Conservation (phyloP, 2,113 vertebrate species). For the Channa maculata region DNA sequence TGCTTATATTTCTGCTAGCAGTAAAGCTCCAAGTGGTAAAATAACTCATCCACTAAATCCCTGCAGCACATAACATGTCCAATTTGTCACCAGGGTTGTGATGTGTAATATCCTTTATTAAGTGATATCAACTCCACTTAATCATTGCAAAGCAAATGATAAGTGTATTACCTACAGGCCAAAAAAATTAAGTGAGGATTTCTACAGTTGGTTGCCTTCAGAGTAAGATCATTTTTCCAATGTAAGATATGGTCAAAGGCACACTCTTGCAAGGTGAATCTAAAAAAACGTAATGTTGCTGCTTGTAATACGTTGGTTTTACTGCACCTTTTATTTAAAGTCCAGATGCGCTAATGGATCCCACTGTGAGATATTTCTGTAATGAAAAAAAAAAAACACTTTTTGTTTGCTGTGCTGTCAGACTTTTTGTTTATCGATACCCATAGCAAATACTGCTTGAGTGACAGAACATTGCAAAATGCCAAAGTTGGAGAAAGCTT, state of each 20-base stretch:
- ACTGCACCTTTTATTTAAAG: constrained; percentile 37
- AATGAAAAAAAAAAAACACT: constrained; percentile 29
- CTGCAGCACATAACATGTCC: neutral
- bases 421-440: constrained; percentile 76
- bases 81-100: constrained; percentile 17
- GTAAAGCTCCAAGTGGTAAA: neutral
- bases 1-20: constrained; percentile 28
- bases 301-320: constrained; percentile 12
- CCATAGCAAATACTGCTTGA: constrained; percentile 73
- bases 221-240: constrained; percentile 8
- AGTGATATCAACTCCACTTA: constrained; percentile 1
- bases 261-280: constrained; percentile 25
- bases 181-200: constrained; percentile 7
- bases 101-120: constrained; percentile 15
- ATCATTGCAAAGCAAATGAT: constrained; percentile 20
- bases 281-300: constrained; percentile 28
- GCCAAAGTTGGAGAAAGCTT: constrained; percentile 80
- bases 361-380: constrained; percentile 68
- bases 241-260: neutral
- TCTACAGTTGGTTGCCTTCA: neutral
- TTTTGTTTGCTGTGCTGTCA: constrained; percentile 71
- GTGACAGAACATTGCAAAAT: constrained; percentile 82
- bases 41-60: constrained; percentile 2
- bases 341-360: constrained; percentile 43
- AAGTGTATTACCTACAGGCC: constrained; percentile 13